These are phyloP conservation scores for Leptopilina clavipes DNA, from an alignment of 1,140 invertebrate genomes.

Conservation along the genomic window DNA sequence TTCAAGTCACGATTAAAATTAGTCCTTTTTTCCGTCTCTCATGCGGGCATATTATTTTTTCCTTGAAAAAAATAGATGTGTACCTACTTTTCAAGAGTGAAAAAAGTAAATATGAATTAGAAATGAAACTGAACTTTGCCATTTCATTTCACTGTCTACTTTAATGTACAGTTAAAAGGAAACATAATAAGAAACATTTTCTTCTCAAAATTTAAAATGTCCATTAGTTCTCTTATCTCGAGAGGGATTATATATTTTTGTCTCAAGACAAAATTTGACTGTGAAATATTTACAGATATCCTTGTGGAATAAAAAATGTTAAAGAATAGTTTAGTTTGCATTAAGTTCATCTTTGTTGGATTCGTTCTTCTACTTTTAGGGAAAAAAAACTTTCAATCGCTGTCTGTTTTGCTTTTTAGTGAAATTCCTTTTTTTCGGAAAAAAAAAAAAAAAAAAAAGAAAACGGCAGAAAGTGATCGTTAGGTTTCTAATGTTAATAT, in stretches of 20 bases:
- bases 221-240: conserved; percentile 10
- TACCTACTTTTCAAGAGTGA: not conserved
- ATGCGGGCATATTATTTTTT: no score
- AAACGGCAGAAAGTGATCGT: no score
- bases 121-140: not conserved
- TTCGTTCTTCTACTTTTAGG: no score
- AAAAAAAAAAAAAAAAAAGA: no score
- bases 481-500: no score
- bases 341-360: no score
- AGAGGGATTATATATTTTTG: not conserved
- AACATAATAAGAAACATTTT: conserved; percentile 2
- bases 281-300: not conserved
- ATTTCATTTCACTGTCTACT: not conserved
- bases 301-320: not conserved
- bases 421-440: no score
- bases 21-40: no score
- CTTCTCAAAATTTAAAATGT: not conserved
- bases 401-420: no score
- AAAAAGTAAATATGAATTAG: not conserved
- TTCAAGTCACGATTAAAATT: not conserved
- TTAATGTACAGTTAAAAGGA: not conserved
- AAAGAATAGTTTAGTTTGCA: not conserved
- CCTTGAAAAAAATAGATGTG: not conserved
- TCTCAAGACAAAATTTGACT: not conserved
- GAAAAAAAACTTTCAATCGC: no score